These are phyloP conservation scores for Pteronura brasiliensis DNA, from an alignment of 2,113 vertebrate genomes.

Conservation along the genomic window DNA sequence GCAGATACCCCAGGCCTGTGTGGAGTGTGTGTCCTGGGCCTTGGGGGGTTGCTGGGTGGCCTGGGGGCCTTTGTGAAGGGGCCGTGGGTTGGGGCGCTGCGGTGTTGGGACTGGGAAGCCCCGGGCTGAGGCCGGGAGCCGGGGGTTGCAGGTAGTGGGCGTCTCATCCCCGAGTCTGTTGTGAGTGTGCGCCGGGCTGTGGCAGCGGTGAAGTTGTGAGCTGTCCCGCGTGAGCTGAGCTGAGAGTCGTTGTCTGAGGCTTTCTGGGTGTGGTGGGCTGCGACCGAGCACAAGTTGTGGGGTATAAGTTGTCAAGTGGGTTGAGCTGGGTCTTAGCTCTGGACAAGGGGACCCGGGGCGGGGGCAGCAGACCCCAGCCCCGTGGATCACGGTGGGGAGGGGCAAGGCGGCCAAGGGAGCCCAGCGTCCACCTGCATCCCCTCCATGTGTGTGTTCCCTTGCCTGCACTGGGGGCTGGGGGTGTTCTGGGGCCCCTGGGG, in stretches of 20 bases:
- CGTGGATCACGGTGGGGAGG: background rate
- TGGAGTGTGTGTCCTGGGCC: background rate
- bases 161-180: background rate
- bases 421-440: fast-evolving
- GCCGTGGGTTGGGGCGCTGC: background rate
- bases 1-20: background rate
- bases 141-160: background rate
- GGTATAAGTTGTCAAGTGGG: background rate
- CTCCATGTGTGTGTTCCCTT: background rate
- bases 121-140: background rate
- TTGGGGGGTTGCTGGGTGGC: background rate
- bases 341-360: background rate
- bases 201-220: background rate
- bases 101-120: background rate
- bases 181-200: background rate
- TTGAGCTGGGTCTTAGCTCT: background rate
- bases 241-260: background rate
- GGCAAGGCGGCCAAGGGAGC: background rate
- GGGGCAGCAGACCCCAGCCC: background rate
- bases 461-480: background rate
- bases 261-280: background rate
- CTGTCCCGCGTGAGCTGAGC: background rate
- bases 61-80: background rate
- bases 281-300: fast-evolving
- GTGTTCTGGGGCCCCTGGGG: background rate